Percentiles rank a stretch among this genome's conserved stretches.
Evolutionary conservation across 2,113 vertebrate species (phyloP).

Genomic region (Phaethornis superciliosus): DNA sequence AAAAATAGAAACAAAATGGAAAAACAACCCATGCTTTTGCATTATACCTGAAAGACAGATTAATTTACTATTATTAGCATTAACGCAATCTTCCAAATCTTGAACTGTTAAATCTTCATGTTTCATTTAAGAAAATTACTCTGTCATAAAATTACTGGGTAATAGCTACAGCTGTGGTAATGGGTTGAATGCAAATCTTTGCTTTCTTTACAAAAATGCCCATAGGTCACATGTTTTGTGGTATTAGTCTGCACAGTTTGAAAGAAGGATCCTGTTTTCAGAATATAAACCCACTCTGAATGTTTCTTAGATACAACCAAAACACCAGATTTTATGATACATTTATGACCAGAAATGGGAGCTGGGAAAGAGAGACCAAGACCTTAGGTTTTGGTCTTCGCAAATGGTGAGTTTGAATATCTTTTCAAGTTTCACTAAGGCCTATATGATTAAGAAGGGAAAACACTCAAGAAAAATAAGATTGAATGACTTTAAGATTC

Average conservation of each 20-base stretch:
- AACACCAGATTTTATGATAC: neutral
- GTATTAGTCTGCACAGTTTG: neutral
- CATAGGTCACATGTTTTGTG: neutral
- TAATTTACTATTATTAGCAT: neutral
- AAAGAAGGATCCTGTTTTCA: neutral
- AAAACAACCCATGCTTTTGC: neutral
- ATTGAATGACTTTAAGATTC: neutral
- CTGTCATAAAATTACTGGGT: neutral
- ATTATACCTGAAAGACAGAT: neutral
- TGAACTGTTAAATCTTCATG: neutral
- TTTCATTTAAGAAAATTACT: conserved; percentile 1
- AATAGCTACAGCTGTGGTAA: neutral
- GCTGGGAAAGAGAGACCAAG: neutral
- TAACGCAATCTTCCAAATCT: neutral
- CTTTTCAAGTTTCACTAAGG: neutral
- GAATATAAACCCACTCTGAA: neutral
- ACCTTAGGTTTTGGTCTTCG: neutral
- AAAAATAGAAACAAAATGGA: neutral
- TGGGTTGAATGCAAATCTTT: neutral
- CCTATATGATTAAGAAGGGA: neutral
- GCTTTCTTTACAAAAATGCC: neutral
- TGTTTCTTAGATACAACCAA: neutral
- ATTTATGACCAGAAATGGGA: neutral
- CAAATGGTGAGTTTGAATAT: neutral
- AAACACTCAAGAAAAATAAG: neutral